Evolutionary conservation across 2,888 invertebrate genomes (phyloP).

Genomic region (Yponomeuta malinellus): DNA sequence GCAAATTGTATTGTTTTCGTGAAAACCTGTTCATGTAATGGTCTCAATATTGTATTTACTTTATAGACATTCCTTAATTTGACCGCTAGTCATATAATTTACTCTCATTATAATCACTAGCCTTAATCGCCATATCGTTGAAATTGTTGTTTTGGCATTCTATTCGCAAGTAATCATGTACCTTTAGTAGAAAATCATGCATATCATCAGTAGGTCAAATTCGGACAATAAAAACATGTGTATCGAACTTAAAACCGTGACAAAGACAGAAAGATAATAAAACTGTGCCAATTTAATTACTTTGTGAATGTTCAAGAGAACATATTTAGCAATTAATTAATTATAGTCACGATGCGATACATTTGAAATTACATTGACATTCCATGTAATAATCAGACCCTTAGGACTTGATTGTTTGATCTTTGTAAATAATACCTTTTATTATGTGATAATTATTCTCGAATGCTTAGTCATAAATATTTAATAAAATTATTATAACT

Average conservation of each 20-base stretch:
- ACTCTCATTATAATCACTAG: neutral
- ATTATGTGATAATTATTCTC: constrained; percentile 13
- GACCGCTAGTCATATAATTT: constrained; percentile 13
- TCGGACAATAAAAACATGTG: constrained; percentile 5
- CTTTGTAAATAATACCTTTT: constrained; percentile 11
- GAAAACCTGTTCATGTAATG: constrained; percentile 13
- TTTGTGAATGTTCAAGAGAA: neutral
- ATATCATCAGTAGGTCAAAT: constrained; percentile 12
- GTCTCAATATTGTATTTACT: constrained; percentile 19
- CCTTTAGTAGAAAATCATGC: constrained; percentile 4
- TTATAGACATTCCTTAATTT: constrained; percentile 3
- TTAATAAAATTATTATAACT: constrained; percentile 6
- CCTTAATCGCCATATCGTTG: neutral
- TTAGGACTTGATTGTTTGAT: neutral
- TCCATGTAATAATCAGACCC: neutral
- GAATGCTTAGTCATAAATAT: constrained; percentile 15
- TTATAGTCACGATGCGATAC: neutral
- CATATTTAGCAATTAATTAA: neutral
- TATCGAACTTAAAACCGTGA: neutral
- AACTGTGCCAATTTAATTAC: neutral
- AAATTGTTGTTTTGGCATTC: neutral
- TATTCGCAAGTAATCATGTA: neutral
- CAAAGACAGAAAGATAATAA: neutral
- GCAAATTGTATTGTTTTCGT: neutral
- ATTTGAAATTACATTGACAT: neutral